Evolutionary conservation across 2,888 invertebrate genomes (phyloP).

Genomic region (Pterobdella sp.): DNA sequence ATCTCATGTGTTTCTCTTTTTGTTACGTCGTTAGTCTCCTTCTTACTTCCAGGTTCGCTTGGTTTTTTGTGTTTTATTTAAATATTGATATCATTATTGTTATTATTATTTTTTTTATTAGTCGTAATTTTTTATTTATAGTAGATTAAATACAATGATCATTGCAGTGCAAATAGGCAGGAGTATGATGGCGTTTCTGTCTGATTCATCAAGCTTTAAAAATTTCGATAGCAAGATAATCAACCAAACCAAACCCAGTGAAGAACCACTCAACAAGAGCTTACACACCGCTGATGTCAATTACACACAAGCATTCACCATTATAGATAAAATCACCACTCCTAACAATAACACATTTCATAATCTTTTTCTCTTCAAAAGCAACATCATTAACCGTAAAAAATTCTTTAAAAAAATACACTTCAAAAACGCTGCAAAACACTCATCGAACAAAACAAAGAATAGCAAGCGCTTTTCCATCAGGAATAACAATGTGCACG

Average conservation of each 20-base stretch:
- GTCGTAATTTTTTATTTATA: not conserved
- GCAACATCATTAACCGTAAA: not conserved
- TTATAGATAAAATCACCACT: not conserved
- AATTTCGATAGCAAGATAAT: not conserved
- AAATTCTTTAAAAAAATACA: too few species aligned
- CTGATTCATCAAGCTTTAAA: conserved; percentile 56
- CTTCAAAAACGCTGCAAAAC: not conserved
- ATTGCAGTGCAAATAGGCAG: conserved; percentile 72
- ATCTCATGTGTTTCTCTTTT: conserved; percentile 77
- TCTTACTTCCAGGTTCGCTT: conserved; percentile 66
- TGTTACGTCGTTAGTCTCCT: conserved; percentile 70
- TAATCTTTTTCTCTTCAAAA: not conserved
- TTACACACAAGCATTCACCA: not conserved
- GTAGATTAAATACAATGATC: not conserved
- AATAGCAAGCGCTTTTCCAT: too few species aligned
- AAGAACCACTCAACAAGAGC: too few species aligned
- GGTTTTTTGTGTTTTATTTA: not conserved
- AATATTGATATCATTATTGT: not conserved
- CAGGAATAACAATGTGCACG: conserved; percentile 65
- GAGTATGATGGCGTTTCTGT: conserved; percentile 77
- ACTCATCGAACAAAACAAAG: not conserved
- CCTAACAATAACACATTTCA: not conserved
- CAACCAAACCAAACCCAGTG: not conserved
- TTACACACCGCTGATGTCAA: not conserved
- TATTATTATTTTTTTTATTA: conserved; percentile 5